Percentiles rank a stretch among this genome's conserved stretches.
These are phyloP conservation scores for Anniella stebbinsi DNA, from an alignment of 2,797 vertebrate species.

Conservation along the genomic window DNA sequence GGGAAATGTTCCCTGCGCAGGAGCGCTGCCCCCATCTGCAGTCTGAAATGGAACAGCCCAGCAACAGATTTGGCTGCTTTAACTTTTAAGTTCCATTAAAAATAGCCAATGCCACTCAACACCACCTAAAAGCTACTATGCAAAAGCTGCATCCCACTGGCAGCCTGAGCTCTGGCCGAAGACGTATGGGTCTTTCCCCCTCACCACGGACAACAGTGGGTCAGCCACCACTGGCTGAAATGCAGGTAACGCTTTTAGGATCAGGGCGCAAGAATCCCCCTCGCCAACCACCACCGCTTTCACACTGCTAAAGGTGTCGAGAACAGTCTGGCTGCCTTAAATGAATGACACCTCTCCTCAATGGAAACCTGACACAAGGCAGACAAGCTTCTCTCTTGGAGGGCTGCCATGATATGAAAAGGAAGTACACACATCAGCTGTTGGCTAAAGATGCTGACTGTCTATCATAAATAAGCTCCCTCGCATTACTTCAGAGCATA, in stretches of 20 bases:
- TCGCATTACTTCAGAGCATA: background rate
- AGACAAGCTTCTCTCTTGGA: background rate
- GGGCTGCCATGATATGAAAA: background rate
- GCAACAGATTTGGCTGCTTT: background rate
- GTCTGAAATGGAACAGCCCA: background rate
- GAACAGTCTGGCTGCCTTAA: background rate
- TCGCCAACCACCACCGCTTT: background rate
- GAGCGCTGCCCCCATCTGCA: background rate
- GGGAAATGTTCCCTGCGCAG: slow-evolving; percentile 41
- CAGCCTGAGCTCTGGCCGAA: too few species aligned
- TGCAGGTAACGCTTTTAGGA: background rate
- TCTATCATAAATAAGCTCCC: background rate
- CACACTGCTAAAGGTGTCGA: background rate
- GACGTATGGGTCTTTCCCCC: too few species aligned
- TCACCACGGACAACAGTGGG: too few species aligned
- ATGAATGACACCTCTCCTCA: background rate
- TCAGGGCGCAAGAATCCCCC: background rate
- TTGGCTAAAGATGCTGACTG: slow-evolving; percentile 11
- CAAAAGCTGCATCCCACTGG: too few species aligned
- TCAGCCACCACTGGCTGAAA: background rate
- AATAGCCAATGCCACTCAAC: too few species aligned
- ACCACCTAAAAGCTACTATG: too few species aligned
- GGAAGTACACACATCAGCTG: background rate
- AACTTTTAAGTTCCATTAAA: too few species aligned
- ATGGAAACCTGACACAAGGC: background rate